Percentiles rank a stretch among this genome's conserved stretches.
phyloP scores from a whole-genome alignment of 2,797 vertebrate species.

The Poeciliopsis gracilis region DNA sequence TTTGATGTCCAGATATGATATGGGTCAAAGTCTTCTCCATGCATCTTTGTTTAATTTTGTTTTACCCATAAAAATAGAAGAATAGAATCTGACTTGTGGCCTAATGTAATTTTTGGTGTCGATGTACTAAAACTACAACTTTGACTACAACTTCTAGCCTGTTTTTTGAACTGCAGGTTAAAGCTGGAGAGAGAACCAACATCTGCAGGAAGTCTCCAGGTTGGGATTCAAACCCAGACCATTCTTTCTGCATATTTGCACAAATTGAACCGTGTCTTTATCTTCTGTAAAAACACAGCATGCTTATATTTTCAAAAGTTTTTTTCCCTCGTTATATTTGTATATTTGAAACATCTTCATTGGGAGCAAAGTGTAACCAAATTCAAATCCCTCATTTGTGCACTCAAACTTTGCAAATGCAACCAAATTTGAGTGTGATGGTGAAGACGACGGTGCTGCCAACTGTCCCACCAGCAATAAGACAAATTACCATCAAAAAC shows the following conservation, averaged over 20 bases:
- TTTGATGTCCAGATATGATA: neutral
- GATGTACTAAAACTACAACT: neutral
- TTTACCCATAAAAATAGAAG: neutral
- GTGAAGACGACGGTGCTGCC: neutral
- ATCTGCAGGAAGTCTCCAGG: neutral
- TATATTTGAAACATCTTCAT: neutral
- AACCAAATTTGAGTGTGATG: neutral
- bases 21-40: neutral
- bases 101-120: neutral
- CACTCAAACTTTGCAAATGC: neutral
- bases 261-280: neutral
- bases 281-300: neutral
- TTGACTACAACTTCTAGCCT: too few species aligned
- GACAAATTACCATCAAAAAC: neutral
- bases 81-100: neutral
- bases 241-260: neutral
- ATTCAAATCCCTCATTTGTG: neutral
- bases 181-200: neutral
- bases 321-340: neutral
- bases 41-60: neutral
- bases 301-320: too few species aligned
- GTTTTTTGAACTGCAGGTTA: neutral
- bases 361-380: neutral
- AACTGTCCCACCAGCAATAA: neutral
- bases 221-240: neutral